Percentiles rank a stretch among this genome's conserved stretches.
Evolutionary conservation across 53 echinoderm and acorn worm species (phyloP).

Genomic region (Antedon mediterranea): DNA sequence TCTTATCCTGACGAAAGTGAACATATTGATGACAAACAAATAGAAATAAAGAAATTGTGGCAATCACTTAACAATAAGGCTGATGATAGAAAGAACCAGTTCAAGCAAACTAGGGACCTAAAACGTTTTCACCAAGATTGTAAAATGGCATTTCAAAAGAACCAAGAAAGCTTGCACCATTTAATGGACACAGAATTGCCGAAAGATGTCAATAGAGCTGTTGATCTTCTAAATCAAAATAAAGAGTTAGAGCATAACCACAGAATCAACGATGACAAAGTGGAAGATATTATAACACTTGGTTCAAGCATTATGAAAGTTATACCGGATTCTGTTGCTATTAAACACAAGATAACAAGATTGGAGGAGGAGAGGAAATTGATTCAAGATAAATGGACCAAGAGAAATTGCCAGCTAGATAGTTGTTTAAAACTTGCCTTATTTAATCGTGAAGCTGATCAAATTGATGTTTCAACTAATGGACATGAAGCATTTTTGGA

Average conservation of each 20-base stretch:
- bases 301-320: slow-evolving; percentile 18
- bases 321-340: slow-evolving; percentile 47
- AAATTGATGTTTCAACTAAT: slow-evolving; percentile 77
- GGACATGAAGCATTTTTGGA: slow-evolving; percentile 95
- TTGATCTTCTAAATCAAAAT: slow-evolving; percentile 62
- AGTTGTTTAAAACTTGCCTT: slow-evolving; percentile 67
- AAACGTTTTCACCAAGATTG: slow-evolving; percentile 59
- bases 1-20: slow-evolving; percentile 84
- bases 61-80: slow-evolving; percentile 59
- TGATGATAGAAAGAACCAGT: slow-evolving; percentile 49
- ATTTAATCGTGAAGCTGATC: slow-evolving; percentile 91
- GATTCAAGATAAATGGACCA: slow-evolving; percentile 53
- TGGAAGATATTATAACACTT: slow-evolving; percentile 7
- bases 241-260: slow-evolving; percentile 58
- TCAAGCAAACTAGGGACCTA: slow-evolving; percentile 66
- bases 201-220: slow-evolving; percentile 61
- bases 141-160: slow-evolving; percentile 48
- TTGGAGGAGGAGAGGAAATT: slow-evolving; percentile 21
- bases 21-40: slow-evolving; percentile 53
- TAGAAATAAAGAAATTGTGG: slow-evolving; percentile 61
- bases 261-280: slow-evolving; percentile 56
- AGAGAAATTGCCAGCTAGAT: slow-evolving; percentile 67
- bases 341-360: slow-evolving; percentile 54
- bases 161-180: slow-evolving; percentile 12
- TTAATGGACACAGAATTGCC: slow-evolving; percentile 70